Percentiles rank a stretch among this genome's conserved stretches.
Conservation (phyloP, 2,797 vertebrate species). For the Valencia hispanica region DNA sequence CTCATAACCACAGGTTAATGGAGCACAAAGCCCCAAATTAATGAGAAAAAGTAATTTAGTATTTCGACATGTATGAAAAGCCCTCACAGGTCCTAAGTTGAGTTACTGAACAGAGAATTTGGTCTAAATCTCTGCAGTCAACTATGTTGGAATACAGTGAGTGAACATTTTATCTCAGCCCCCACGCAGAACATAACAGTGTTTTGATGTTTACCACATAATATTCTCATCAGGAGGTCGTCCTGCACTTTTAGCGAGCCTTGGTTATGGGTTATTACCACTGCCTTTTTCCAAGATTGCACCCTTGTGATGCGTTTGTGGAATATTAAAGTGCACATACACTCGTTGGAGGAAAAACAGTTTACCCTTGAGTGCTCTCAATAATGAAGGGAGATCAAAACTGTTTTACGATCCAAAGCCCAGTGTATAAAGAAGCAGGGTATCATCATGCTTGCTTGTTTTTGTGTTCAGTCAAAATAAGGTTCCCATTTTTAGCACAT, state of each 20-base stretch:
- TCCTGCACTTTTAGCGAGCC: conserved; percentile 33
- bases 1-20: conserved; percentile 71
- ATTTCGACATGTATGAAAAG: conserved; percentile 69
- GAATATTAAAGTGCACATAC: conserved; percentile 59
- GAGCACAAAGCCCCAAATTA: conserved; percentile 67
- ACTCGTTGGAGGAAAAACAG: conserved; percentile 64
- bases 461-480: conserved; percentile 4
- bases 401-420: conserved; percentile 49
- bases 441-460: conserved; percentile 27
- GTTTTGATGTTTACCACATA: conserved; percentile 44
- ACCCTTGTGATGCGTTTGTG: conserved; percentile 58
- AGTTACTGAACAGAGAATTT: conserved; percentile 45
- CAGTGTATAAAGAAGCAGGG: conserved; percentile 8
- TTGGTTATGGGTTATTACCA: conserved; percentile 70
- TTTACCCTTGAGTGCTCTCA: conserved; percentile 47
- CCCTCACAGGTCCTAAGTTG: conserved; percentile 54
- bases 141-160: conserved; percentile 17
- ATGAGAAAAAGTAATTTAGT: conserved; percentile 74
- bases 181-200: conserved; percentile 10
- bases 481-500: conserved; percentile 15
- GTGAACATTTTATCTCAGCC: conserved; percentile 5
- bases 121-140: conserved; percentile 45
- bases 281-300: conserved; percentile 54
- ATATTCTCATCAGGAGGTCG: conserved; percentile 47
- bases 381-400: conserved; percentile 44